Base-by-base conservation (phyloP, 2,113 vertebrate genomes). In the Aythya baeri region DNA sequence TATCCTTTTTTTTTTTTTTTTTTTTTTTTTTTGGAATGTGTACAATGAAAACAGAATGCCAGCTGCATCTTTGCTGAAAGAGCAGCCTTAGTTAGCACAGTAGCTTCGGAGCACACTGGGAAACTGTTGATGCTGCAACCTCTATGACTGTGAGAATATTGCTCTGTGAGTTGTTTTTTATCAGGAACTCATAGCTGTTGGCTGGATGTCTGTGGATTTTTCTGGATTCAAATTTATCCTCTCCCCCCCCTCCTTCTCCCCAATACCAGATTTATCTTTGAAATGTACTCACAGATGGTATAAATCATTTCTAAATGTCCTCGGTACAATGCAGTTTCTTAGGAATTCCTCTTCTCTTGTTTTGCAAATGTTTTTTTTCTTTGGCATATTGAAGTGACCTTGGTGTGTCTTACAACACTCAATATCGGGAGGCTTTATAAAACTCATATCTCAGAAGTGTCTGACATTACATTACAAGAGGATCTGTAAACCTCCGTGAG, bases 381-480 rank as follows among this genome's bases (percentile, higher is more conserved):
- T 93, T 88, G 95, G 96, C 96, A 87, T 96, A 94, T 63, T 94
- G 67, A 93, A 88, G 94, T 98, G 98, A 98, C 98, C 98, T 98
- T 98, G 98, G 97, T 96, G 75, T 96, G 98, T 97, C 98, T 98
- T 97, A 97, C 98, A 98, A 95, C 98, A 97, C 97, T 97, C 96
- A 96, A 89, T 98, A 97, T 97, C 57, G 9, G 92, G 88, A 97
- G 94, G 97, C 97, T 98, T 98, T 97, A 97, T 97, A 98, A 98
- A 98, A 97, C 97, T 97, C 98, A 96, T 98, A 98, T 98, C 98
- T 98, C 98, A 97, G 98, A 98, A 98, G 98, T 98, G 98, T 97
- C 97, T 98, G 98, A 98, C 98, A 98, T 98, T 98, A 97, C 98
- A 98, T 98, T 98, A 98, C 98, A 98, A 98, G 98, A 98, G 98